Evolutionary conservation across 2,113 vertebrate species (phyloP).

Genomic region (Anguilla rostrata): DNA sequence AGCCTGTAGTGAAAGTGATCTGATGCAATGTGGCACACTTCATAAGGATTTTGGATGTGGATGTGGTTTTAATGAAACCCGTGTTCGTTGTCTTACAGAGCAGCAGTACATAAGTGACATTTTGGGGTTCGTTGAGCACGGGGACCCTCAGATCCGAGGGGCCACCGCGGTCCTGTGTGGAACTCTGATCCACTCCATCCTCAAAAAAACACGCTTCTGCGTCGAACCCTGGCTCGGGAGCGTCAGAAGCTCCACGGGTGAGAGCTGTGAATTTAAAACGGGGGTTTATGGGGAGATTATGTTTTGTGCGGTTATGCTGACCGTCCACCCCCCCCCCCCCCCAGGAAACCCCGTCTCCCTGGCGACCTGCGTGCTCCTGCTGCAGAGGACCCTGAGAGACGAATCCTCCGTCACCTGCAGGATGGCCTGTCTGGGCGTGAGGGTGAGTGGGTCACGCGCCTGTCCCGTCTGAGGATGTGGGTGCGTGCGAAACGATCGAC

Average conservation of each 20-base stretch:
- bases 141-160: slow-evolving; percentile 94
- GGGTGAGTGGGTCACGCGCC: slow-evolving; percentile 66
- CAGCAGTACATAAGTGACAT: slow-evolving; percentile 91
- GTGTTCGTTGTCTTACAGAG: slow-evolving; percentile 69
- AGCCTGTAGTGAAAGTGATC: neutral
- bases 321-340: neutral
- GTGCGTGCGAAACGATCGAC: too few species aligned
- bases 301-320: too few species aligned
- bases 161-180: slow-evolving; percentile 90
- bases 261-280: neutral
- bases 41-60: neutral
- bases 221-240: slow-evolving; percentile 80
- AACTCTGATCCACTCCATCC: slow-evolving; percentile 82
- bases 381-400: slow-evolving; percentile 83
- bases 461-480: neutral
- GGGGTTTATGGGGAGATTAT: neutral
- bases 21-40: neutral
- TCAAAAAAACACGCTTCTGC: slow-evolving; percentile 84
- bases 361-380: slow-evolving; percentile 83
- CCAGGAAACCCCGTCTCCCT: slow-evolving; percentile 84
- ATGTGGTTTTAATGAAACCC: neutral
- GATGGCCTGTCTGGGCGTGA: slow-evolving; percentile 88
- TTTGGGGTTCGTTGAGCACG: slow-evolving; percentile 82
- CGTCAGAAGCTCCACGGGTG: slow-evolving; percentile 81
- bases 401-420: slow-evolving; percentile 95